Base-by-base conservation (phyloP, 2,888 invertebrate species). In the Yponomeuta cagnagella region DNA sequence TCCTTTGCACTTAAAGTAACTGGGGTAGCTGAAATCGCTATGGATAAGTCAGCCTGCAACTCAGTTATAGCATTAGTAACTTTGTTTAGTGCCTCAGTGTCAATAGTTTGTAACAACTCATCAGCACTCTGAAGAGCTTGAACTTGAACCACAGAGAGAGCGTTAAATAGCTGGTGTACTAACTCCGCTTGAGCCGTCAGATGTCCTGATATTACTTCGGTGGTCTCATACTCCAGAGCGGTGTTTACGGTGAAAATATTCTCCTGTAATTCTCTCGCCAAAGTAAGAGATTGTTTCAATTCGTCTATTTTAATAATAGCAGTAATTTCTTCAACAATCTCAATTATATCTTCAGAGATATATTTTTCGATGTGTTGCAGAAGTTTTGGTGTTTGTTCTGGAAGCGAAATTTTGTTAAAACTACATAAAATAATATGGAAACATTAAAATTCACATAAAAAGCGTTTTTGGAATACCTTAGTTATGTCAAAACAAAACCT, bases 341-440 rank as follows among this genome's bases (percentile, higher is more conserved):
- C 75, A 23, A 73, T 68, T 33, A 78, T 72, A 70, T 79, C 76
- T n/a, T 74, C 72, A 2, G 80, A 80, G 69, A 76, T 73, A 69
- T 82, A 79, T 58, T 78, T 76, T 63, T 80, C 76, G 48, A 83
- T 77, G 37, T 79, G 80, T 37, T 77, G 74, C 48, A 79, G 72
- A 9, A 82, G 72, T 9, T 48, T 70, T 4, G 71, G 70, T 30
- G 71, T 33, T 52, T 58, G 3, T 30, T 66, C 71, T 71, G 71
- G 33, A 68, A 68, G 58, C 10, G 31, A 52, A 10, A 5, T 10
- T 67, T 2, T 33, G 65, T 30, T 33, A 31, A 65, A 6, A 30
- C 8, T 5, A 8, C 8, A 9, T 6, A 23, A 23, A 23, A 23
- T 23, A 23, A 8, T 43, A 43, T 0, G 43, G 8, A 43, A 8